Percentiles rank a stretch among this genome's conserved stretches.
Conservation (phyloP, 1,140 invertebrate species). For the Brachionus asplanchnoidis region DNA sequence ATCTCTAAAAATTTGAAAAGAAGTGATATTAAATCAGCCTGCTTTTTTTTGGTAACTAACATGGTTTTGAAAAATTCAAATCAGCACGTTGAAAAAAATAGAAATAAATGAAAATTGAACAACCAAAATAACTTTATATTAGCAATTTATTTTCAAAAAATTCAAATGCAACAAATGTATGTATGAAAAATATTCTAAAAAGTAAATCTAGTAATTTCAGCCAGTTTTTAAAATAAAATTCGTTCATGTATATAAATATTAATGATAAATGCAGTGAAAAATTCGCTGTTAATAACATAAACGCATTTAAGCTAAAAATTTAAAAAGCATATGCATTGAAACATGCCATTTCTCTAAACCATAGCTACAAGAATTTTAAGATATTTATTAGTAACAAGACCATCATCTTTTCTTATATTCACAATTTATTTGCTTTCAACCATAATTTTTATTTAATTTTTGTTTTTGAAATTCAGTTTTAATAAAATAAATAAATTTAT, state of each 20-base stretch:
- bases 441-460: too few species aligned
- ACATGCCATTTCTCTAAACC: background rate
- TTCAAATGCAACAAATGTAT: background rate
- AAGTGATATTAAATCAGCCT: too few species aligned
- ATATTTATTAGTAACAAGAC: background rate
- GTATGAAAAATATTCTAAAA: background rate
- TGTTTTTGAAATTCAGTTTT: too few species aligned
- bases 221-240: background rate
- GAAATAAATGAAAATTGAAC: background rate
- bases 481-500: too few species aligned
- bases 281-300: background rate
- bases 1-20: background rate
- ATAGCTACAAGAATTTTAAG: background rate
- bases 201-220: background rate
- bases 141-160: background rate
- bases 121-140: background rate
- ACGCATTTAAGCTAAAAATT: background rate
- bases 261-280: background rate
- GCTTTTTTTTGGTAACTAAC: too few species aligned
- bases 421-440: too few species aligned
- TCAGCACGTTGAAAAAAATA: constrained; percentile 15
- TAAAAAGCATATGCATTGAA: background rate
- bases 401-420: background rate
- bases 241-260: too few species aligned
- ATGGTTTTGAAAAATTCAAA: background rate